Evolutionary conservation across 2,888 invertebrate species (phyloP), one percentile per base, ranked within the genome.

Genomic region (Meteorus colon): DNA sequence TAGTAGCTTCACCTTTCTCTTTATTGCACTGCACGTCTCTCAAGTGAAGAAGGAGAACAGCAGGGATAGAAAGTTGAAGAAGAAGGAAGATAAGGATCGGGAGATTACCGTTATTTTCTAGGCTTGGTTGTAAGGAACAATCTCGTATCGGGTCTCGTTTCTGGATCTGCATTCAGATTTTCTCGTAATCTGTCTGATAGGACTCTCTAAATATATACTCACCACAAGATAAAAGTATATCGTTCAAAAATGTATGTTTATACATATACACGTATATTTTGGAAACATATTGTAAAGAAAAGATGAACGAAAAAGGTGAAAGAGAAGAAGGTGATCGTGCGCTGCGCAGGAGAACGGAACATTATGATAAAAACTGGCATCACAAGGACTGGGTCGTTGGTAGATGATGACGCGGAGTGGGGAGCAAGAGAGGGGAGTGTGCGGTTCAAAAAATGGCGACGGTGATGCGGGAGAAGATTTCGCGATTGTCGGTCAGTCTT

Each of bases 401-500:
- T 59, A 73, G 76, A 59, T 55, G 71, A 70, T 59, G 62, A 48
- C 76, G 48, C 67, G 72, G 62, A 77, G 69, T n/a, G 19, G 6
- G 55, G 37, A 37, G 70, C 31, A 24, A 59, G 71, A 67, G 71
- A 27, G 55, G 66, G 59, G 73, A 77, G 73, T 55, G 74, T 74
- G 63, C 74, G 63, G 77, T 74, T 75, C 74, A 78, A 76, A 75
- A 74, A 74, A 76, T 55, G 55, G 19, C 78, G 68, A 75, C 71
- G 34, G 75, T 70, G 74, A 69, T 68, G 65, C 27, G 70, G 48
- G 69, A 75, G 67, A 75, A 60, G 74, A 77, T 75, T 72, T 73
- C 73, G 75, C 45, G 75, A 37, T 45, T 82, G 81, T 80, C 82
- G 80, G 82, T 79, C 80, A 34, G 84, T 82, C 84, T 86, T 85